These are phyloP conservation scores for Campaea margaritaria DNA, from an alignment of 2,888 invertebrate genomes.

Conservation along the genomic window DNA sequence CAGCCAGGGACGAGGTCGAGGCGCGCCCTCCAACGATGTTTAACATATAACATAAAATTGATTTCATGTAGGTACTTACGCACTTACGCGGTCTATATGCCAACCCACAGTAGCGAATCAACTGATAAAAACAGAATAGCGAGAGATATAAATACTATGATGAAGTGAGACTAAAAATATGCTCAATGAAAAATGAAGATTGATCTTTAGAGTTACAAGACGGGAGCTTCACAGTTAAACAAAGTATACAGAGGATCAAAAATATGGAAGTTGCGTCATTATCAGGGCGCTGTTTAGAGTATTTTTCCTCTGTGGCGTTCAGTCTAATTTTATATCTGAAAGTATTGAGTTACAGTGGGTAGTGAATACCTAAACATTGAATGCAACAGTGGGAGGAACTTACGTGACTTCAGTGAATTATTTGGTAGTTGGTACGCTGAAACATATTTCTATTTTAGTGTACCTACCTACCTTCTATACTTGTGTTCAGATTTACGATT, in stretches of 20 bases:
- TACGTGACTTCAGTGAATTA: conserved; percentile 10
- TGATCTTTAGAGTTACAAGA: too few species aligned
- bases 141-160: neutral
- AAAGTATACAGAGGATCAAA: too few species aligned
- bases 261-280: too few species aligned
- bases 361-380: too few species aligned
- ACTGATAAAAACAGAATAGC: too few species aligned
- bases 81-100: too few species aligned
- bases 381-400: neutral
- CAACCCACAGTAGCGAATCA: too few species aligned
- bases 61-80: conserved; percentile 9
- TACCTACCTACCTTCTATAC: conserved; percentile 7
- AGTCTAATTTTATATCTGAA: neutral
- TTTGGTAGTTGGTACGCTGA: conserved; percentile 6
- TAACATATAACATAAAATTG: conserved; percentile 8
- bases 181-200: too few species aligned
- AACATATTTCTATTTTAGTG: conserved; percentile 20
- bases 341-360: too few species aligned
- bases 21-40: conserved; percentile 8
- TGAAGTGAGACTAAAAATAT: too few species aligned
- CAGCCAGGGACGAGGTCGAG: conserved; percentile 7
- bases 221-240: too few species aligned
- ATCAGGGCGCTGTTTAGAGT: too few species aligned
- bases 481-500: conserved; percentile 21
- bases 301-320: neutral